phyloP scores from a whole-genome alignment of 2,113 vertebrate species.

The Naja naja region DNA sequence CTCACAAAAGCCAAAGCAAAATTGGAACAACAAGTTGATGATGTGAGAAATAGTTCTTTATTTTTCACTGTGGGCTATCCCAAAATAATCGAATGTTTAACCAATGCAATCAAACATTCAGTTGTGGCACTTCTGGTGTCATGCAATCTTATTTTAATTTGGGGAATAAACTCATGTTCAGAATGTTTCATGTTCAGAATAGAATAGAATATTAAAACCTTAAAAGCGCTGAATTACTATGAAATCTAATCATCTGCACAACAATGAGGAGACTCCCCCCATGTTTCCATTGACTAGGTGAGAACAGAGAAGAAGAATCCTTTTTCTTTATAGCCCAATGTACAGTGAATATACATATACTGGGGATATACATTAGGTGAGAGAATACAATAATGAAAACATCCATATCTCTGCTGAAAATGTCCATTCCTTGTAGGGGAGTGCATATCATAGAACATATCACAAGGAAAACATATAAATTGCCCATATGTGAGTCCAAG shows the following conservation, averaged over 20 bases:
- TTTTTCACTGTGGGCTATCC: neutral
- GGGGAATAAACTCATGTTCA: neutral
- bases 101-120: neutral
- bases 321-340: neutral
- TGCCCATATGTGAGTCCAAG: neutral
- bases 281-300: neutral
- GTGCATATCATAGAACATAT: neutral
- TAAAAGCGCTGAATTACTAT: neutral
- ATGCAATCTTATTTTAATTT: neutral
- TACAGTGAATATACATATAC: no score
- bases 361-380: neutral
- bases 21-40: slow-evolving; percentile 73
- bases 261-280: neutral
- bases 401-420: neutral
- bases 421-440: neutral
- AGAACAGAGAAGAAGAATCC: neutral
- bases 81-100: neutral
- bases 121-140: neutral
- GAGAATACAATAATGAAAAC: neutral
- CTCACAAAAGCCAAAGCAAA: slow-evolving; percentile 70
- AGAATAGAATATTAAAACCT: neutral
- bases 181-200: neutral
- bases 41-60: slow-evolving; percentile 54
- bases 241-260: neutral
- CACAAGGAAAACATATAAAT: neutral